Evolutionary conservation across 2,888 invertebrate species (phyloP), one percentile per base, ranked within the genome.

Genomic region (Sturmia bella): DNA sequence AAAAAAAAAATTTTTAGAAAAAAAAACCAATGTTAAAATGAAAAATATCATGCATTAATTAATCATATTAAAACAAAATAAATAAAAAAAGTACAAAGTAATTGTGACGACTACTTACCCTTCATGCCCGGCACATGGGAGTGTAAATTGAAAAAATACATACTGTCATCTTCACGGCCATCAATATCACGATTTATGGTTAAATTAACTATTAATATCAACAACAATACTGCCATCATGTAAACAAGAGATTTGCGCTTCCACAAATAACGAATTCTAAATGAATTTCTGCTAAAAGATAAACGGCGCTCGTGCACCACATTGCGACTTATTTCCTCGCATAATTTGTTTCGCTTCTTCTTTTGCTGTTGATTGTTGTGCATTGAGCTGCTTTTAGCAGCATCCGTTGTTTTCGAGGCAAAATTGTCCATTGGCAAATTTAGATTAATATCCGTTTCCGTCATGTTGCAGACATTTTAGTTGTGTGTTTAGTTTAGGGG

Each of bases 91-190:
- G n/a, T n/a, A n/a, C n/a, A n/a, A n/a, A n/a, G n/a, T n/a, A n/a
- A n/a, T n/a, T n/a, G n/a, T n/a, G n/a, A n/a, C n/a, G n/a, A 21
- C 2, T 50, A 79, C 86, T 85, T 81, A 91, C 90, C 90, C 86
- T 89, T 90, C 89, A 89, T 89, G 76, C 89, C 90, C 76, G 88
- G 85, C 13, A 89, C 89, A 83, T 87, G 88, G 24, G 90, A 91
- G 74, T 88, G 74, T 32, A 82, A 52, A 74, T 74, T 78, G 37
- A 74, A 41, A 66, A 75, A 78, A 79, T 78, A 74, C 41, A 79
- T 74, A 64, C 74, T 64, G 6, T 69, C 61, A 48, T 82, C 70
- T 17, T 78, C 74, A 54, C 56, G 76, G 88, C 89, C 75, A 87
- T 85, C 83, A 1, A 84, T 83, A 76, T 86, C 84, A 83, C 87